Evolutionary conservation across 2,113 vertebrate species (phyloP).

Genomic region (Alligator sinensis): DNA sequence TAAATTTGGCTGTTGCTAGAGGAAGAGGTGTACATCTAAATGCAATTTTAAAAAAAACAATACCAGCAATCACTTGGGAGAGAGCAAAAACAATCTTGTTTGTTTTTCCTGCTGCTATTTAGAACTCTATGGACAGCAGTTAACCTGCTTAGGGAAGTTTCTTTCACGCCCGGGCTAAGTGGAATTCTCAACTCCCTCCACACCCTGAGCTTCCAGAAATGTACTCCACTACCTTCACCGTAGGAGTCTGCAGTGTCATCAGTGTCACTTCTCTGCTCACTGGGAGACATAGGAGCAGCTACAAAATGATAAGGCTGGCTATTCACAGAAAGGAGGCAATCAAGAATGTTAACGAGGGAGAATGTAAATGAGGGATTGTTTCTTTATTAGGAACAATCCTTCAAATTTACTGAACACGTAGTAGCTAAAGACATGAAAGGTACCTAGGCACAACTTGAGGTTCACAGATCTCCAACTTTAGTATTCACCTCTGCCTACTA

Average conservation of each 20-base stretch:
- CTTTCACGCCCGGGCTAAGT: neutral
- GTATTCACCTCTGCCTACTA: too few species aligned
- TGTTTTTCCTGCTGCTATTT: neutral
- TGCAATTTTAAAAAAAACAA: neutral
- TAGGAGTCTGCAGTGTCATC: neutral
- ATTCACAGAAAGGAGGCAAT: neutral
- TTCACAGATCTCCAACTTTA: too few species aligned
- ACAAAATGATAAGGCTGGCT: neutral
- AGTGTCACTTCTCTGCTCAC: fast-evolving
- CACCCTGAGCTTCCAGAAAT: neutral
- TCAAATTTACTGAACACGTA: neutral
- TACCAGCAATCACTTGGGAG: neutral
- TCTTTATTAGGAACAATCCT: neutral
- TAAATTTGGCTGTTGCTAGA: neutral
- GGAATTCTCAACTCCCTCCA: neutral
- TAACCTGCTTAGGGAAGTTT: neutral
- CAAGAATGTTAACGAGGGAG: neutral
- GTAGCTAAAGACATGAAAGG: neutral
- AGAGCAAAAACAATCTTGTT: neutral
- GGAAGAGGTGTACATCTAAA: neutral
- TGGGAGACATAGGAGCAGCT: fast-evolving
- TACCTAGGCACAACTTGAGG: too few species aligned
- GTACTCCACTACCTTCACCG: neutral
- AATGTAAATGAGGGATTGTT: neutral
- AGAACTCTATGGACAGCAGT: neutral